Evolutionary conservation across 2,888 invertebrate species (phyloP).

Genomic region (Gerris lacustris): DNA sequence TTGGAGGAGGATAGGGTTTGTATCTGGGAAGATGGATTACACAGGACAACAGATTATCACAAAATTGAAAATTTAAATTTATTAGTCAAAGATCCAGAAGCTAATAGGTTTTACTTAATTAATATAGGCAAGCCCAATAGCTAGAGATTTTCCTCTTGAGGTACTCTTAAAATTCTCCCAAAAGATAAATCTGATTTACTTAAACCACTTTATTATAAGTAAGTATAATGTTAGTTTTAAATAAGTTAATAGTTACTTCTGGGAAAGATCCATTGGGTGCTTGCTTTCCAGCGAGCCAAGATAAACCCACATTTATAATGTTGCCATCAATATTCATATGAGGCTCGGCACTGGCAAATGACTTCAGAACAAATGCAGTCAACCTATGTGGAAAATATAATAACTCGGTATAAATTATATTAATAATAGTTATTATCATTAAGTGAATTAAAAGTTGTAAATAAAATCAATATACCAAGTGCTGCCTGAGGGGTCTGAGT

Average conservation of each 20-base stretch:
- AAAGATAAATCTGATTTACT: too few species aligned
- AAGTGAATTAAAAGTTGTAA: not conserved
- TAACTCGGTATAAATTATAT: not conserved
- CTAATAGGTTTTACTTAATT: too few species aligned
- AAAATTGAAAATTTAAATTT: too few species aligned
- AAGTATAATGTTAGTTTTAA: too few species aligned
- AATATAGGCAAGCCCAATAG: too few species aligned
- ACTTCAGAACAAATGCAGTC: constrained; percentile 70
- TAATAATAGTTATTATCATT: not conserved
- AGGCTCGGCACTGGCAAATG: constrained; percentile 58
- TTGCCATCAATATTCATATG: constrained; percentile 59
- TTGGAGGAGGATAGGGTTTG: too few species aligned
- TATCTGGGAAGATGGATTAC: too few species aligned
- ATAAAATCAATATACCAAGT: constrained; percentile 51
- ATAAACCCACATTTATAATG: constrained; percentile 53
- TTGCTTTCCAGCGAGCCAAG: constrained; percentile 66
- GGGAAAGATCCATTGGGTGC: constrained; percentile 47
- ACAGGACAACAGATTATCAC: too few species aligned
- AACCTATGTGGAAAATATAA: constrained; percentile 44
- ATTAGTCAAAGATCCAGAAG: too few species aligned
- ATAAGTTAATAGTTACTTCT: constrained; percentile 27
- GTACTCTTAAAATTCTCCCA: too few species aligned
- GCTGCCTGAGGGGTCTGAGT: constrained; percentile 53
- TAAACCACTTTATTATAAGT: too few species aligned
- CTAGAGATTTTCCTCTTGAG: too few species aligned